Evolutionary conservation across 2,797 vertebrate species (phyloP).

Genomic region (Typhlichthys eigenmanni): DNA sequence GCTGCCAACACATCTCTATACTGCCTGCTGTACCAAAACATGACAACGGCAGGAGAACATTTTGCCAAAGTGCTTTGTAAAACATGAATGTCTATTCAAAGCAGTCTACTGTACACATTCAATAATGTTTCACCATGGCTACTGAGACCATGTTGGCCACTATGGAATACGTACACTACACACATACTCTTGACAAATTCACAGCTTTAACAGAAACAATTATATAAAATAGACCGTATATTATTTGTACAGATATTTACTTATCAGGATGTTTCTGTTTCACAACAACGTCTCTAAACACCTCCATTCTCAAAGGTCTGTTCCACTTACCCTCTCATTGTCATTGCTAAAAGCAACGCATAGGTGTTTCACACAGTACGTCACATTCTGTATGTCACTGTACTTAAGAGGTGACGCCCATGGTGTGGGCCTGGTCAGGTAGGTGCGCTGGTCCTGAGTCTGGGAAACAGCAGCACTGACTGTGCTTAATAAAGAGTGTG

Average conservation of each 20-base stretch:
- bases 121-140: slow-evolving; percentile 68
- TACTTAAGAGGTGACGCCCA: slow-evolving; percentile 53
- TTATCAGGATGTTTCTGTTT: slow-evolving; percentile 50
- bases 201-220: slow-evolving; percentile 58
- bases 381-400: slow-evolving; percentile 43
- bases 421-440: slow-evolving; percentile 13
- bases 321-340: slow-evolving; percentile 40
- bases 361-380: slow-evolving; percentile 49
- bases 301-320: slow-evolving; percentile 49
- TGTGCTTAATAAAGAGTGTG: slow-evolving; percentile 7
- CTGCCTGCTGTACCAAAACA: slow-evolving; percentile 24
- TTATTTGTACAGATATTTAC: slow-evolving; percentile 64
- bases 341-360: slow-evolving; percentile 46
- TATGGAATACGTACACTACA: slow-evolving; percentile 18
- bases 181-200: slow-evolving; percentile 38
- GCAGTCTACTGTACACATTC: slow-evolving; percentile 32
- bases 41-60: slow-evolving; percentile 38
- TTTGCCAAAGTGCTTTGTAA: slow-evolving; percentile 69
- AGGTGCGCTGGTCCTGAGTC: slow-evolving; percentile 63
- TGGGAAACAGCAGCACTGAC: slow-evolving; percentile 45
- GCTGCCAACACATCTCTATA: slow-evolving; percentile 34
- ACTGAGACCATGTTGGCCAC: slow-evolving; percentile 29
- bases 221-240: slow-evolving; percentile 64
- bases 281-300: slow-evolving; percentile 47
- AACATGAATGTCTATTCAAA: slow-evolving; percentile 45